These are phyloP conservation scores for Drosophila rhopaloa DNA, from an alignment of 1,140 invertebrate genomes.

Conservation along the genomic window DNA sequence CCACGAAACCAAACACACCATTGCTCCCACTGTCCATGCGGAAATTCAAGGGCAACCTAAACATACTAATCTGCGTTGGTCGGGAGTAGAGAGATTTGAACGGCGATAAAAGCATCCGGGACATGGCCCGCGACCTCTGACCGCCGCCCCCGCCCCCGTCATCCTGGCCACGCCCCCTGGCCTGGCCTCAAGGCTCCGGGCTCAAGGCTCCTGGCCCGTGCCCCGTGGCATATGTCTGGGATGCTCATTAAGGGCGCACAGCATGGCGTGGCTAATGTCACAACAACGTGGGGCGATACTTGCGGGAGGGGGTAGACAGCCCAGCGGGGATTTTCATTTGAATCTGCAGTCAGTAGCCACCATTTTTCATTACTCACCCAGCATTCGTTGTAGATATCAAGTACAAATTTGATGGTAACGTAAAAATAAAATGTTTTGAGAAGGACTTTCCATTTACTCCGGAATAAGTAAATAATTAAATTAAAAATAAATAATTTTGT, in stretches of 20 bases:
- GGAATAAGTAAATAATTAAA: background rate
- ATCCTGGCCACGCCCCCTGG: slow-evolving; percentile 2
- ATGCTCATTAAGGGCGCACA: slow-evolving; percentile 79
- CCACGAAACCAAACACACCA: background rate
- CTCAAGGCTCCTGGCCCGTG: slow-evolving; percentile 18
- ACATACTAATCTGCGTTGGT: slow-evolving; percentile 66
- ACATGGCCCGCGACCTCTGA: slow-evolving; percentile 34
- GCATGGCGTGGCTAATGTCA: slow-evolving; percentile 78
- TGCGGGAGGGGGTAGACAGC: slow-evolving; percentile 33
- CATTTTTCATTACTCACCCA: slow-evolving; percentile 15
- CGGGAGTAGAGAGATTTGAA: slow-evolving; percentile 51
- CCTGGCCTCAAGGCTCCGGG: slow-evolving; percentile 1
- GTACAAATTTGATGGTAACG: too few relatives aligned
- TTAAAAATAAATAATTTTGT: background rate
- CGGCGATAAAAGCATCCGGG: slow-evolving; percentile 48
- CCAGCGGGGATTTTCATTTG: slow-evolving; percentile 69
- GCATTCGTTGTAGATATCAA: background rate
- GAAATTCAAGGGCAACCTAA: slow-evolving; percentile 62
- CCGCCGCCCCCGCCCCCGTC: background rate
- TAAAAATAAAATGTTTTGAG: too few relatives aligned
- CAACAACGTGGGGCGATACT: slow-evolving; percentile 46
- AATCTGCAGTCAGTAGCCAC: slow-evolving; percentile 62
- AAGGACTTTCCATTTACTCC: too few relatives aligned
- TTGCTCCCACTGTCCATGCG: background rate
- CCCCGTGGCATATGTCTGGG: slow-evolving; percentile 73